A percentile compares a stretch with the other conserved stretches of the same genome.
Evolutionary conservation across 2,797 vertebrate species (phyloP).

Genomic region (Yasuhikotakia modesta): DNA sequence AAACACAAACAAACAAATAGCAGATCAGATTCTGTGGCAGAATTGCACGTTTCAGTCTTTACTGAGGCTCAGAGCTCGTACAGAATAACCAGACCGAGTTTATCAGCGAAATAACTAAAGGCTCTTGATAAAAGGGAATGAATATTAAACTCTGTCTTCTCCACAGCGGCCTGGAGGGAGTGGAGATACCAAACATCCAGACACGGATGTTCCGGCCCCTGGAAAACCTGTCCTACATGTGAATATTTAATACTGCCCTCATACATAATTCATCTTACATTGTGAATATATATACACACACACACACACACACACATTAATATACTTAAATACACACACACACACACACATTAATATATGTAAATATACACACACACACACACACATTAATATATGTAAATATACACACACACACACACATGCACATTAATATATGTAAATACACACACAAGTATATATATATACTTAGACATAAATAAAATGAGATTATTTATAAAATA

Average conservation of each 20-base stretch:
- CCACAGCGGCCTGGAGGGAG: conserved; percentile 78
- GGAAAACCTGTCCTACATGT: conserved; percentile 83
- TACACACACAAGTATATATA: too few species aligned
- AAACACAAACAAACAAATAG: conserved; percentile 1
- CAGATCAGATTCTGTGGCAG: not conserved
- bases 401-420: too few species aligned
- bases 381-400: too few species aligned
- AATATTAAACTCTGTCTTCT: conserved; percentile 21
- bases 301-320: too few species aligned
- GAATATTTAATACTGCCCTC: conserved; percentile 54
- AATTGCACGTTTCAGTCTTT: not conserved
- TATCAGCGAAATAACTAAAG: not conserved
- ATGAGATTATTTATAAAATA: too few species aligned
- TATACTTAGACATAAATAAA: too few species aligned
- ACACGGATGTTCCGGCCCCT: conserved; percentile 80
- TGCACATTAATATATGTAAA: too few species aligned
- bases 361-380: too few species aligned
- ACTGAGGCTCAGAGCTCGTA: not conserved
- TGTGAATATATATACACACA: not conserved
- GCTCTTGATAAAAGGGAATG: not conserved
- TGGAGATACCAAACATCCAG: conserved; percentile 80
- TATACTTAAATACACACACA: too few species aligned
- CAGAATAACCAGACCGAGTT: not conserved
- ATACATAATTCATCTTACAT: not conserved
- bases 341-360: too few species aligned